Conservation (phyloP, 1,140 invertebrate species). For the Anastatus disparis region DNA sequence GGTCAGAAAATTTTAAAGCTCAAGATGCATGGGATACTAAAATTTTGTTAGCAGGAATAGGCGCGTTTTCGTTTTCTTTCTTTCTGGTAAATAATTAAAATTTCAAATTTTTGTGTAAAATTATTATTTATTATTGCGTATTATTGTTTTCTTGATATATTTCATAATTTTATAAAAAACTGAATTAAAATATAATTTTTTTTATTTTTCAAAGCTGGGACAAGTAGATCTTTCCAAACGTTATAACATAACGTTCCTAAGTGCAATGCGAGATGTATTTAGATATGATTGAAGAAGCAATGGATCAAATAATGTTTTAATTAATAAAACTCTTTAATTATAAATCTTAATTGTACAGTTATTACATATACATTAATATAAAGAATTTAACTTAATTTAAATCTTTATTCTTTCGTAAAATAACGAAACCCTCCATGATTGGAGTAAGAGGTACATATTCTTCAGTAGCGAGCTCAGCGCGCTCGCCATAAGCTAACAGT, state of each 20-base stretch:
- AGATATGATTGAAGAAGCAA: too few relatives aligned
- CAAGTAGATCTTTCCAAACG: too few relatives aligned
- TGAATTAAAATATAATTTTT: too few relatives aligned
- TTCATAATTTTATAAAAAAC: too few relatives aligned
- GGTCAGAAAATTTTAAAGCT: conserved; percentile 42
- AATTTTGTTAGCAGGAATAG: conserved; percentile 12
- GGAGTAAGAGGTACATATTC: conserved; percentile 96
- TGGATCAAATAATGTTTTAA: not conserved
- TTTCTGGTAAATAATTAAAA: too few relatives aligned
- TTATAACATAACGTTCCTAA: too few relatives aligned
- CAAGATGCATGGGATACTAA: conserved; percentile 34
- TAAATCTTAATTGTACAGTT: conserved; percentile 39
- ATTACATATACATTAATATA: conserved; percentile 24
- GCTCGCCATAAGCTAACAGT: conserved; percentile 93
- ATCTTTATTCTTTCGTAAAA: conserved; percentile 93
- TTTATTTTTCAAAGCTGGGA: too few relatives aligned
- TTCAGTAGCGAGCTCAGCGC: conserved; percentile 98
- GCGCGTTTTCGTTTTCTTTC: conserved; percentile 30
- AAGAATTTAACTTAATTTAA: conserved; percentile 41
- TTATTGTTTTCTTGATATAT: too few relatives aligned
- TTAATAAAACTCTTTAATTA: conserved; percentile 41
- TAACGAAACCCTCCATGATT: conserved; percentile 99
- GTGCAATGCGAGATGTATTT: too few relatives aligned
- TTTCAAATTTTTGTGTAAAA: too few relatives aligned
- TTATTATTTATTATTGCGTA: too few relatives aligned